Evolutionary conservation across 2,888 invertebrate genomes (phyloP), one percentile per base, ranked within the genome.

Genomic region (Lasioglossum pauxillum): DNA sequence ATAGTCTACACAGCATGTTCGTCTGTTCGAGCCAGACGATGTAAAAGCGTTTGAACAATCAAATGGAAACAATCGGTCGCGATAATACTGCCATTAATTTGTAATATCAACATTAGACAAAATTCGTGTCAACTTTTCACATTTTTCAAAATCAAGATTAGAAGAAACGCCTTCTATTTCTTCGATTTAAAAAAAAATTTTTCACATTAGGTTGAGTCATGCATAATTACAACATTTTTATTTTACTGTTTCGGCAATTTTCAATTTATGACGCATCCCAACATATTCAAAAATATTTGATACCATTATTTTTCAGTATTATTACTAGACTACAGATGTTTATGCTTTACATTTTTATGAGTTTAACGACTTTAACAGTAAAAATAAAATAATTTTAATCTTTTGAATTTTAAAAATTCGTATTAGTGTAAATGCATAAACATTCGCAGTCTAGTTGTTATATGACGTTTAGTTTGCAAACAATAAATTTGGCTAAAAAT

Each of bases 1-100:
- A 94, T 94, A 94, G 93, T 94, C 94, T 90, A 93, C 94, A 94
- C 94, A 94, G 94, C 94, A 94, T 91, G 85, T 89, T 77, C 89
- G 81, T 79, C 87, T 84, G 85, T 87, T 57, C 73, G 53, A 78
- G 75, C 79, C 82, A 82, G 80, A 75, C 82, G 80, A 72, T 79
- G 73, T 85, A 75, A 83, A 53, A 83, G 75, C 64, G 71, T 78
- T 86, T 35, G 69, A 83, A 57, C 71, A 75, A 80, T 83, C 49
- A 86, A 86, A 84, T 49, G 72, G 72, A 86, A 82, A 86, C 67
- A 83, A 78, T 69, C 35, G 46, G 23, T 78, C 35, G 41, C 46
- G 72, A 60, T 78, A 81, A 81, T 75, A 44, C 41, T 57, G 41
- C 14, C 44, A 49, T 49, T 31, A 16, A 49, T 49, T 38, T 46